A percentile compares a stretch with the other conserved stretches of the same genome.
Evolutionary conservation across 2,113 vertebrate species (phyloP).

Genomic region (Nannospalax galili): DNA sequence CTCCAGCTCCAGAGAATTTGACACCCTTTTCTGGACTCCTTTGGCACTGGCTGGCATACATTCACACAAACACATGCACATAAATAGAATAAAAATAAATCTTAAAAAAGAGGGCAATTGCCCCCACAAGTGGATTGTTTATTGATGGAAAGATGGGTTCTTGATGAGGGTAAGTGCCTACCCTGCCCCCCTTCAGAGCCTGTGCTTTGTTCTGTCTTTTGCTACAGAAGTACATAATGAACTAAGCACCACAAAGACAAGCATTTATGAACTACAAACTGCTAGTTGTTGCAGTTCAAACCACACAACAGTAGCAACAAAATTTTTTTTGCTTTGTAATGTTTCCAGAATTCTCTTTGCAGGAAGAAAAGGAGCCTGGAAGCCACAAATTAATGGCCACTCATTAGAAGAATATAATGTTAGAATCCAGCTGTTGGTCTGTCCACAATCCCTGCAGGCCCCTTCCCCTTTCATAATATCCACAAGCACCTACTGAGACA

Average conservation of each 20-base stretch:
- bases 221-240: neutral
- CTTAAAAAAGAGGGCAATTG: too few relatives aligned
- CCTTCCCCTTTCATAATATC: neutral
- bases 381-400: neutral
- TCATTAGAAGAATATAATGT: neutral
- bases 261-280: neutral
- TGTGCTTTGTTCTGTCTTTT: neutral
- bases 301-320: neutral
- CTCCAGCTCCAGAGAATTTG: neutral
- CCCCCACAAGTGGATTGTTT: too few relatives aligned
- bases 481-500: neutral
- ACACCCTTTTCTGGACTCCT: neutral
- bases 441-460: neutral
- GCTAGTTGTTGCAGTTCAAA: constrained; percentile 30
- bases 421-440: too few relatives aligned
- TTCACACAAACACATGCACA: neutral
- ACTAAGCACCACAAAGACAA: neutral
- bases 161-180: neutral
- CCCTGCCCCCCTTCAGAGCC: neutral
- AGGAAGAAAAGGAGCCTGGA: neutral
- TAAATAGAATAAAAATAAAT: too few relatives aligned
- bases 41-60: neutral
- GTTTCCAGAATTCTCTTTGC: constrained; percentile 35
- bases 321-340: neutral
- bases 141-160: too few relatives aligned